Evolutionary conservation across 2,797 vertebrate species (phyloP).

Genomic region (Tenualosa ilisha): DNA sequence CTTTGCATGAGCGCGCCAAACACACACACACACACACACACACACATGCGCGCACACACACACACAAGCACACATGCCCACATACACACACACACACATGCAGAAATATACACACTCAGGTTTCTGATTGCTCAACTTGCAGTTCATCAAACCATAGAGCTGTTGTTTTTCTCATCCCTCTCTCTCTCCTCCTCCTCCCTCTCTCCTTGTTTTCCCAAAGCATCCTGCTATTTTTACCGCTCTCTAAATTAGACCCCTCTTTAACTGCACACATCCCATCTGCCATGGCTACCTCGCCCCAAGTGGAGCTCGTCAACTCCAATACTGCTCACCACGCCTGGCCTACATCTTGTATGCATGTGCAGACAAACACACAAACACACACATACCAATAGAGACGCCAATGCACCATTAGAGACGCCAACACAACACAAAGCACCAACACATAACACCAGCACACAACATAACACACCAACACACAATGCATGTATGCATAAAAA

Average conservation of each 20-base stretch:
- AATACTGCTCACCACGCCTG: neutral
- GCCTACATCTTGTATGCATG: neutral
- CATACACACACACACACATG: neutral
- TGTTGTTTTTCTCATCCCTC: conserved; percentile 9
- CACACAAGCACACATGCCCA: neutral
- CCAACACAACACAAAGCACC: neutral
- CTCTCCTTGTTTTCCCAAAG: conserved; percentile 24
- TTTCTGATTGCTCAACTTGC: neutral
- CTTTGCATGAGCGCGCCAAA: neutral
- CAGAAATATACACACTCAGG: neutral
- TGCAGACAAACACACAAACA: conserved; percentile 10
- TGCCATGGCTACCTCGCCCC: conserved; percentile 34
- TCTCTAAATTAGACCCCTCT: conserved; percentile 9
- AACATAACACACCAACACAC: conserved; percentile 34
- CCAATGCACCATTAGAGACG: no score
- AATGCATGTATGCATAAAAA: neutral
- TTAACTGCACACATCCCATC: conserved; percentile 44
- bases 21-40: no score
- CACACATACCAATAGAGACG: conserved; percentile 37
- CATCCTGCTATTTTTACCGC: conserved; percentile 36
- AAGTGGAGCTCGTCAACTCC: conserved; percentile 20
- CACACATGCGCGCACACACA: neutral
- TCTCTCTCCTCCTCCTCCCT: neutral
- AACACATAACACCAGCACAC: conserved; percentile 37
- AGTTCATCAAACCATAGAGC: neutral